Base-by-base conservation (phyloP, 2,888 invertebrate genomes). In the Barypeithes pellucidus region DNA sequence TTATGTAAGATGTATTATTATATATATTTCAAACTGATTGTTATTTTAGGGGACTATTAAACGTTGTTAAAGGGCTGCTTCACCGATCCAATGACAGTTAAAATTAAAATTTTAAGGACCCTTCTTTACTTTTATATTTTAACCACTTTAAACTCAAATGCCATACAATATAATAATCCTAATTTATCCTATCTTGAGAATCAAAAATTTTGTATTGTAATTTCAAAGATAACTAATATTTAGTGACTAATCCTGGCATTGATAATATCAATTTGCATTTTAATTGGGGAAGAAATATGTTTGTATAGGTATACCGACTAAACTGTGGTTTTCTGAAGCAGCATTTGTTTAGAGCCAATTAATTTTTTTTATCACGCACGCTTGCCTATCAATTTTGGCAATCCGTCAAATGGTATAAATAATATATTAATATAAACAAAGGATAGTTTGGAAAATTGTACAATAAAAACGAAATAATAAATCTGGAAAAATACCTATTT, bases 241-340 rank as follows among this genome's bases (percentile, higher is more conserved):
- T 45, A 45, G 16, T 45, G 45, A 45, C 45, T 45, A 45, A 45
- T 45, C 45, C 43, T 8, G 9, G 18, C 18, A 45, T 16, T 18
- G 45, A 45, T 45, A 45, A 7, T 16, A 45, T 45, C 45, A 45
- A 20, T 60, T 60, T 60, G 3, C 18, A 3, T 36, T 60, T 60
- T 60, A 60, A 60, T 60, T 60, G 60, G 60, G 60, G 60, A 36
- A 24, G 54, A 5, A 24, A 24, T 24, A 5, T 24, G 24, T 24
- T 3, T 2, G 3, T 24, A 24, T 24, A 24, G 24, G 24, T 24
- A 24, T 24, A 24, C 9, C 24, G 8, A 39, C 33, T 3, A 60
- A 18, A 45, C 43, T 2, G 45, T 18, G 3, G 45, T 16, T 45
- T 45, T 45, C 2, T 18, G 18, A 45, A 18, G 18, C 18, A 45